Percentiles rank a stretch among this genome's conserved stretches.
phyloP scores from a whole-genome alignment of 2,113 vertebrate species.

The Rhadina sibilatrix region DNA sequence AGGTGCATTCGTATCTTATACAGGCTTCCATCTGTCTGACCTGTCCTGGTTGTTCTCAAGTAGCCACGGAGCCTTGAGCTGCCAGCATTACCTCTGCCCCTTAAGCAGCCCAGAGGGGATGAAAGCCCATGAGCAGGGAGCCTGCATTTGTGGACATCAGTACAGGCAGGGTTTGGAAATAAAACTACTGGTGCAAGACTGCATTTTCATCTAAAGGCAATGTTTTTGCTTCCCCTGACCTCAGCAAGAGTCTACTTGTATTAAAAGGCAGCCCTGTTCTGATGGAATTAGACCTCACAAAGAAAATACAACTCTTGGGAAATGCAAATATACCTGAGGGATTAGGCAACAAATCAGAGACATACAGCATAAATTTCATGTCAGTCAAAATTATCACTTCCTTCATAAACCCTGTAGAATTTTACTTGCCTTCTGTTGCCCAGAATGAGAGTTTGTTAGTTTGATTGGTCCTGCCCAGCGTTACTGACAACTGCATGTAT shows the following conservation, averaged over 20 bases:
- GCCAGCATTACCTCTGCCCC: not conserved
- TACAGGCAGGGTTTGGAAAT: not conserved
- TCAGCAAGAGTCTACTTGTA: not conserved
- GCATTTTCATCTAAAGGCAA: not conserved
- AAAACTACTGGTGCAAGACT: not conserved
- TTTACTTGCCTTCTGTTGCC: not conserved
- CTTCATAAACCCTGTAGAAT: not conserved
- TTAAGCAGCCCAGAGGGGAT: not conserved
- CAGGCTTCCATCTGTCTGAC: not conserved
- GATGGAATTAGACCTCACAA: not conserved
- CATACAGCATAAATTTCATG: not conserved
- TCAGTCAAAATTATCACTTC: not conserved
- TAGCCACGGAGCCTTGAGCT: fast-evolving
- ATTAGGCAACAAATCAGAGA: not conserved
- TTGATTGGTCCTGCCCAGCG: not conserved
- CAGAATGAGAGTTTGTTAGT: not conserved
- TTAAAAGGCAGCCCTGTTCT: not conserved
- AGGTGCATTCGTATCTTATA: not conserved
- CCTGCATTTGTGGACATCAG: not conserved
- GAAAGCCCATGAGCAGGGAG: not conserved
- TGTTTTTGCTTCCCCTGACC: not conserved
- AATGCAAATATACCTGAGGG: not conserved
- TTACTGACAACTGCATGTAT: not conserved
- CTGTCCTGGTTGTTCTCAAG: not conserved
- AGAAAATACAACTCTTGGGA: not conserved